Base-by-base conservation (phyloP, 2,797 vertebrate genomes). In the Ctenopoma kingsleyae region DNA sequence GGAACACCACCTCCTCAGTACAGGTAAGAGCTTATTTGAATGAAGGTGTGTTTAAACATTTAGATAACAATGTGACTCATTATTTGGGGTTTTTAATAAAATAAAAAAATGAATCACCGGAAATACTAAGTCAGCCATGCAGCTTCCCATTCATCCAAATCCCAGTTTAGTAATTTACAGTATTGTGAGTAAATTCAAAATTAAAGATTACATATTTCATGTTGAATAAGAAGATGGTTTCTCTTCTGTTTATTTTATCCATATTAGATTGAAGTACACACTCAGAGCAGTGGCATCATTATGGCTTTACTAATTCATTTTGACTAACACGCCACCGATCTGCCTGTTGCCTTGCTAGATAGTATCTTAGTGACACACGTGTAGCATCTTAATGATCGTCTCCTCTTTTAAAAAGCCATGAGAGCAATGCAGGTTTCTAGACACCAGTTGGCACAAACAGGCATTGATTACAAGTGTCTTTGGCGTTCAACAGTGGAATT, bases 1-100 rank as follows among this genome's bases (percentile, higher is more conserved):
- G 94, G 94, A 69, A 82, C 77, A 16, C 91, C 94, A 4, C 40
- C 91, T 20, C 92, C 92, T 59, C 93, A 95, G 74, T 95, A 94
- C 89, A 94, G 94, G 94, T 94, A 71, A 23, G 51, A 32, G 4
- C 5, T 11, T 4, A 36, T 1, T 61, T 3, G 13, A n/a, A 46
- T 63, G 0, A 38, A 47, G 10, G 17, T 4, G 10, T 36, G 7
- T n/a, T 25, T 19, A 11, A 23, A 9, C 8, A 12, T 47, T 66
- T 2, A 25, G 5, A 49, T 38, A n/a, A 50, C 4, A 52, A 17
- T 16, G 16, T 2, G 3, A 3, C 5, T 36, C 6, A 15, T 13
- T 41, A 16, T 65, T 13, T 23, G 3, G 36, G 25, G 7, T 38
- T 52, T 53, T 22, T 17, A 47, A 54, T 32, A 32, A 30, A 30